These are phyloP conservation scores for Euphonia xanthogaster DNA, from an alignment of 2,797 vertebrate species.

Conservation along the genomic window DNA sequence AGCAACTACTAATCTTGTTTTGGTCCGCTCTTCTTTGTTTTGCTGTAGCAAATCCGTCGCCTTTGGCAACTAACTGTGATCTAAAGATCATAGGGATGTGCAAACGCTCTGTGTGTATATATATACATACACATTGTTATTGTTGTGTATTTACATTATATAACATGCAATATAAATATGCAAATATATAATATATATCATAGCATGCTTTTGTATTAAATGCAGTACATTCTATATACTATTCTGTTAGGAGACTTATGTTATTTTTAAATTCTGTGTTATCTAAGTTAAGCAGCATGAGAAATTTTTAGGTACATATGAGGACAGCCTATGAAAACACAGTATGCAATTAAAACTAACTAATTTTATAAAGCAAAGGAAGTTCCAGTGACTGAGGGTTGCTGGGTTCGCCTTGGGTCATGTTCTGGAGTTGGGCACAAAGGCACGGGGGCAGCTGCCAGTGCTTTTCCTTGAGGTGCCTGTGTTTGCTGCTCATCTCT, in stretches of 20 bases:
- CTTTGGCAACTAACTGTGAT: fast-evolving
- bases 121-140: fast-evolving
- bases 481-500: background rate
- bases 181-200: background rate
- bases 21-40: background rate
- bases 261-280: background rate
- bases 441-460: fast-evolving
- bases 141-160: background rate
- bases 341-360: fast-evolving
- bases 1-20: background rate
- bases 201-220: background rate
- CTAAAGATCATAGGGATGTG: background rate
- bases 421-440: fast-evolving
- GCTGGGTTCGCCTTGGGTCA: fast-evolving
- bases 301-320: fast-evolving
- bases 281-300: background rate
- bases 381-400: no score
- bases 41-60: fast-evolving
- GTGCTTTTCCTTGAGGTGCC: fast-evolving
- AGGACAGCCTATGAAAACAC: background rate
- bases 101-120: fast-evolving
- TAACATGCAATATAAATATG: background rate
- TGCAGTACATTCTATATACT: fast-evolving
- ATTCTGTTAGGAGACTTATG: background rate
- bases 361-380: fast-evolving